Base-by-base conservation (phyloP, 2,888 invertebrate genomes). In the Cantharis rufa region DNA sequence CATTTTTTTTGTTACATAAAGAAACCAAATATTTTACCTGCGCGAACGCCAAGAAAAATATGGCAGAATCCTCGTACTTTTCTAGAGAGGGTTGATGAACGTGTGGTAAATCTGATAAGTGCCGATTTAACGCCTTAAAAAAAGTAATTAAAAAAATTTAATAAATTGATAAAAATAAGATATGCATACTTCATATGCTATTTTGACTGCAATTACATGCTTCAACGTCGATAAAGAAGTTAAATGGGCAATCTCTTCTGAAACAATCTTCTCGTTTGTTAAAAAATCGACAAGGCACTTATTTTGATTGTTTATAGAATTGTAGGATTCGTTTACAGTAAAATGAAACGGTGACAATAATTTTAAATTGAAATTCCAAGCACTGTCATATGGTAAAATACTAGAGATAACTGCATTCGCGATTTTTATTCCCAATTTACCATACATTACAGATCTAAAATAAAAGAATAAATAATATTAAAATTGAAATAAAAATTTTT, bases 11-110 rank as follows among this genome's bases (percentile, higher is more conserved):
- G 16, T 63, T 10, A 15, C 63, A 63, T 5, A 66, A 48, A 28
- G 68, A 15, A 3, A 75, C 62, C 21, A 63, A 28, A 66, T 62
- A 78, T 76, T 32, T 80, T 85, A 90, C 90, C 87, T 92, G 92
- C 11, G 90, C 89, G 82, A 90, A 91, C 1, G 90, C 84, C 11
- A 92, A 82, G 83, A 90, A 92, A 85, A 91, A 92, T 75, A 91
- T 85, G 69, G 90, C 89, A 27, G 89, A 87, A 73, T 90, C 89
- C 82, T 89, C 89, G 70, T 86, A 87, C 63, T 83, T 85, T 80
- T 90, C 90, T 78, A 90, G 82, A 1, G 89, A 88, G 3, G 90
- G 89, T 80, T 89, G 89, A 81, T 89, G 89, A 16, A 86, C 82
- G 80, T 89, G 89, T 15, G 81, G 74, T 15, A 74, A 63, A 15